Base-by-base conservation (phyloP, 1,140 invertebrate species). In the Drosophila pandora region DNA sequence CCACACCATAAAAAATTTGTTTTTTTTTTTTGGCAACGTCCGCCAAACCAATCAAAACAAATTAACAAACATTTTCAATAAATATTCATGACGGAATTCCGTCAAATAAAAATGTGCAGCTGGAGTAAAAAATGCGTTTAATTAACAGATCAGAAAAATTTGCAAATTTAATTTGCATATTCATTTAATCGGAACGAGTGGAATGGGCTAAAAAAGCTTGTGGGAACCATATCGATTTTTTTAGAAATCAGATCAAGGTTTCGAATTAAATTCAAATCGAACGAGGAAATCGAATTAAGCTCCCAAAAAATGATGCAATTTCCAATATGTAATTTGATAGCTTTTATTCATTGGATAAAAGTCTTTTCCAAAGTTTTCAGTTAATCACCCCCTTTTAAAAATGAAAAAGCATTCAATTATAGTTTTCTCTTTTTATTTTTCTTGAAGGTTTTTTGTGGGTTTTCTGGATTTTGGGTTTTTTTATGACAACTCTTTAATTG, bases 41-140 rank as follows among this genome's bases (percentile, higher is more conserved):
- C 50, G 50, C 60, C 50, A 62, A 68, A 32, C 53, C 63, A 50
- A 83, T 83, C 81, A 77, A 81, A 87, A 74, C 73, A 77, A 85
- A 84, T 84, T 77, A 75, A 82, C 64, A 43, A 73, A 68, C 45
- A 30, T 62, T 82, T 52, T 52, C 49, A 30, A 76, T 81, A 85
- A 76, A 87, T 84, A 84, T 87, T 87, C 77, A 84, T 84, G 77
- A 81, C 57, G 63, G 64, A 81, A 63, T 62, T 78, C 60, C 68
- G 61, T 85, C 69, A 78, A 68, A 56, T 53, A 39, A 53, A 56
- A 72, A 32, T 23, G 39, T 39, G 47, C 23, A 37, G 55, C 68
- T n/a, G 63, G 50, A 50, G 50, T 56, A 23, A 25, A 58, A 59
- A 67, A 59, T 39, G 37, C 34, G 49, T 23, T 68, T 80, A 81